These are phyloP conservation scores for Camponotus floridanus DNA, from an alignment of 1,140 invertebrate genomes.

Conservation along the genomic window DNA sequence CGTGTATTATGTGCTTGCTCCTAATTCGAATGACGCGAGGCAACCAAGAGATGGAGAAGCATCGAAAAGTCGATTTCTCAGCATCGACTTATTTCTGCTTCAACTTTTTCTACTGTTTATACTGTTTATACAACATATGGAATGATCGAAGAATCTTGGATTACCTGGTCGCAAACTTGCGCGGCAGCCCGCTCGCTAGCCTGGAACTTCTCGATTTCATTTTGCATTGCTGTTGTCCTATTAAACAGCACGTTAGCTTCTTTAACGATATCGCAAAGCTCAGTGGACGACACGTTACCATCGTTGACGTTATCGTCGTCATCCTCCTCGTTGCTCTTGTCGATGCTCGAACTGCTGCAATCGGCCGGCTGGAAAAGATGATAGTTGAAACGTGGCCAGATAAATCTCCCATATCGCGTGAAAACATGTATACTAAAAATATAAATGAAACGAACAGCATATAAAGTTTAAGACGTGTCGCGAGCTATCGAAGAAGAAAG, in stretches of 20 bases:
- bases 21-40: too few species aligned
- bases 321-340: neutral
- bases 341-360: neutral
- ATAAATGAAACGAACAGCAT: constrained; percentile 26
- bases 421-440: constrained; percentile 24
- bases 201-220: neutral
- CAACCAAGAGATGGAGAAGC: too few species aligned
- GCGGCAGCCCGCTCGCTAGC: neutral
- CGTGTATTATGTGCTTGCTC: too few species aligned
- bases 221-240: too few species aligned
- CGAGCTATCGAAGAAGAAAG: constrained; percentile 22
- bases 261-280: constrained; percentile 35
- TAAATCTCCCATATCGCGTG: constrained; percentile 29
- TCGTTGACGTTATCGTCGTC: neutral
- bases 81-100: neutral
- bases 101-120: too few species aligned
- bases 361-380: constrained; percentile 35
- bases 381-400: constrained; percentile 12
- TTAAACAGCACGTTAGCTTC: neutral
- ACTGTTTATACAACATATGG: too few species aligned
- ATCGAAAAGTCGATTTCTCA: too few species aligned
- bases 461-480: neutral
- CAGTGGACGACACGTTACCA: constrained; percentile 18
- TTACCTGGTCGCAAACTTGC: neutral
- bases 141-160: too few species aligned